Evolutionary conservation across 2,113 vertebrate species (phyloP), one percentile per base, ranked within the genome.

Genomic region (Rhombomys opimus): DNA sequence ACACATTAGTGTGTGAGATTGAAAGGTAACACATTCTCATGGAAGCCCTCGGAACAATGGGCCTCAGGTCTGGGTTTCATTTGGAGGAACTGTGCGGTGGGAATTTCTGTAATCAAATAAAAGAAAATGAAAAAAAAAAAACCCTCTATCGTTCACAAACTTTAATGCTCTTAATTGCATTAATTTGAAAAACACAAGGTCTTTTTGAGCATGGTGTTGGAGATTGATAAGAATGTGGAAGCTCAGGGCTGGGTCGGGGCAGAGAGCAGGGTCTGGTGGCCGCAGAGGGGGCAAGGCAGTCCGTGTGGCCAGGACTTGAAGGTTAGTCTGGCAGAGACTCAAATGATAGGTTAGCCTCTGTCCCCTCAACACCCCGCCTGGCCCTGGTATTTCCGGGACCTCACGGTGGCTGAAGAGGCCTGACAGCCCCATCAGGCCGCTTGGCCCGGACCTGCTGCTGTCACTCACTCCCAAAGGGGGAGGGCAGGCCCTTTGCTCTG

Each of bases 61-160:
- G 97, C 97, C 97, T 91, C 35, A 93, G 98, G 98, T 98, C 98
- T 99, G 98, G 98, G 97, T 98, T 98, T 99, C 98, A 98, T 99
- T 99, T 99, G 98, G 96, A 96, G 97, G 95, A 97, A 97, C 97
- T 13, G 93, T 68, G 73, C 95, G 67, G 97, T 97, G 98, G 98
- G 98, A 98, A 98, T 98, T 98, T 98, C 98, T 98, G 98, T 98
- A 99, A 99, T 98, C 98, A 98, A 98, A 99, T 99, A 98, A 98
- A 98, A 98, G 97, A 98, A 98, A 99, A 99, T 97, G 95, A 99
- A 99, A 98, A 98, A 98, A 98, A 72, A 73, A 73, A 73, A 41
- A 73, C 7, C 35, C 98, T 97, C 96, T 30, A 97, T 98, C 98
- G 96, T 98, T 98, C 23, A 3, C 96, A 98, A 98, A 98, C 97